Percentiles rank a stretch among this genome's conserved stretches.
Evolutionary conservation across 2,888 invertebrate species (phyloP).

Genomic region (Pherbina coryleti): DNA sequence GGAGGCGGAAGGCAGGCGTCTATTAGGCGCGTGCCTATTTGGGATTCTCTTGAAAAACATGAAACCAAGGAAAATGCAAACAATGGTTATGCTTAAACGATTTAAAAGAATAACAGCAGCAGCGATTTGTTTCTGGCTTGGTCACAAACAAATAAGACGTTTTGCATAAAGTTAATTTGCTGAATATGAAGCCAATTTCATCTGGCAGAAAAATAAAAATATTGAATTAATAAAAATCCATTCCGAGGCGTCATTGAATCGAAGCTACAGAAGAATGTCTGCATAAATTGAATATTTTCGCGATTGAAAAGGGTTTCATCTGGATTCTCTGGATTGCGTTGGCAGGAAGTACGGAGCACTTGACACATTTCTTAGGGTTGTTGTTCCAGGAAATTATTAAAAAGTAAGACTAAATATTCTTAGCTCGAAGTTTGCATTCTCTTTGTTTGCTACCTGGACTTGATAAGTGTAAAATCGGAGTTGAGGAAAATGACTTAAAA

Average conservation of each 20-base stretch:
- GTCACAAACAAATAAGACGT: background rate
- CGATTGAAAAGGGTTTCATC: no score
- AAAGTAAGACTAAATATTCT: no score
- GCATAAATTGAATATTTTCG: no score
- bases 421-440: no score
- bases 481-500: no score
- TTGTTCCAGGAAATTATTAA: no score
- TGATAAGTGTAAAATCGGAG: no score
- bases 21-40: background rate
- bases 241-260: constrained; percentile 5
- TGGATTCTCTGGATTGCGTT: no score
- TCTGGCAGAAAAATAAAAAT: constrained; percentile 13
- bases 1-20: background rate
- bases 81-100: constrained; percentile 28
- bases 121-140: background rate
- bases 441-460: no score
- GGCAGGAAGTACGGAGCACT: no score
- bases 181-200: constrained; percentile 17
- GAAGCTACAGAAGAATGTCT: background rate
- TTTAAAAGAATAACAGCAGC: constrained; percentile 1
- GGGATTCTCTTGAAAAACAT: background rate
- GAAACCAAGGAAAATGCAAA: constrained; percentile 7
- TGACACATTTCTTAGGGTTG: no score
- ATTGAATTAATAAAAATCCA: constrained; percentile 10
- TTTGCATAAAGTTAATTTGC: background rate